phyloP scores from a whole-genome alignment of 2,888 invertebrate species.

The Caenorhabditis sinica region DNA sequence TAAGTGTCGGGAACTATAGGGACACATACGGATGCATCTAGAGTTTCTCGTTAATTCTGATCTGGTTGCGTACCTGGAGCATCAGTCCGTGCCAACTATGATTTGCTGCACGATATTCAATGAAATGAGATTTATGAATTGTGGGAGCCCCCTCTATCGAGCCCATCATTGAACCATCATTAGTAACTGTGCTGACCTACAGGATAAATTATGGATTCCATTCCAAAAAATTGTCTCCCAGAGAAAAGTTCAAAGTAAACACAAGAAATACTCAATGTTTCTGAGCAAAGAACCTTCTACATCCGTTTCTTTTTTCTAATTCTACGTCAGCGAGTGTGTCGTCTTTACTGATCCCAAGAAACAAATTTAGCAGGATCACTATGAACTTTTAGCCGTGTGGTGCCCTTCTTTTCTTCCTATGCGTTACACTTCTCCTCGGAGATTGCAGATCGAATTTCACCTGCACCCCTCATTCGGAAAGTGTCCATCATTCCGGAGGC shows the following conservation, averaged over 20 bases:
- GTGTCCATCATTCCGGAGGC: constrained; percentile 5
- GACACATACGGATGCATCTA: constrained; percentile 8
- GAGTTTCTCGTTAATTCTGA: no score
- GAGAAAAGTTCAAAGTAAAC: constrained; percentile 39
- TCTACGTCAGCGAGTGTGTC: constrained; percentile 37
- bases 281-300: constrained; percentile 26
- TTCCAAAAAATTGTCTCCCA: neutral
- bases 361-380: constrained; percentile 13
- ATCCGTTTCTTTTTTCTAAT: constrained; percentile 19
- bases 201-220: constrained; percentile 13
- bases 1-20: no score
- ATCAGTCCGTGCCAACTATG: no score
- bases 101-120: no score
- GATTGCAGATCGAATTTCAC: constrained; percentile 57
- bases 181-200: constrained; percentile 34
- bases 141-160: neutral
- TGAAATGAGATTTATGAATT: no score
- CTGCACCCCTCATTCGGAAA: constrained; percentile 18
- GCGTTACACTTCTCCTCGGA: constrained; percentile 43
- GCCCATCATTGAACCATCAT: neutral
- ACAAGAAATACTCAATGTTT: neutral
- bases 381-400: constrained; percentile 51
- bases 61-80: no score
- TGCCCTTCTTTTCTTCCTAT: constrained; percentile 8
- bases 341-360: constrained; percentile 16